Conservation (phyloP, 2,888 invertebrate genomes). For the Teleiodes luculella region DNA sequence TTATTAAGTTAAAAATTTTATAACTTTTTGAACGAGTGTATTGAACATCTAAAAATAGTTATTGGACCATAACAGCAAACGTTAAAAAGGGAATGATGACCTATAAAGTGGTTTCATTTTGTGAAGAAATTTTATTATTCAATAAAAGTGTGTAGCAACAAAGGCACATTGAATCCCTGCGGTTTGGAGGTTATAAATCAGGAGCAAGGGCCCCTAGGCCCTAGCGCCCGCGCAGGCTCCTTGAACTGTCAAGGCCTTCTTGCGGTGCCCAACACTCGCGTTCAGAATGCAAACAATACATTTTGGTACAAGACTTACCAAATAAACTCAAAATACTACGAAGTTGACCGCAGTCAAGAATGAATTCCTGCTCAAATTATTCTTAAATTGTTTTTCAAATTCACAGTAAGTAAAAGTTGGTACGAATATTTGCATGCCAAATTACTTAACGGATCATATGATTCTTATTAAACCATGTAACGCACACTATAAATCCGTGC, state of each 20-base stretch:
- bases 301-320: slow-evolving; percentile 3
- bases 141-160: slow-evolving; percentile 71
- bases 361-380: not conserved
- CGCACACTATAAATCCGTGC: no score
- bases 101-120: slow-evolving; percentile 73
- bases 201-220: slow-evolving; percentile 62
- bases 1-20: no score
- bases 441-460: no score
- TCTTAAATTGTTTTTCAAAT: no score
- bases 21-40: not conserved
- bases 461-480: no score
- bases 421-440: no score
- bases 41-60: slow-evolving; percentile 10
- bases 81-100: slow-evolving; percentile 65
- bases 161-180: slow-evolving; percentile 73
- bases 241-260: slow-evolving; percentile 70
- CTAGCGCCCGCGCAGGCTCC: slow-evolving; percentile 53
- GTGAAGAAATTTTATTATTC: slow-evolving; percentile 74
- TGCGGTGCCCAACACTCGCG: slow-evolving; percentile 54
- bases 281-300: slow-evolving; percentile 25
- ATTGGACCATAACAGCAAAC: slow-evolving; percentile 44
- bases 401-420: no score
- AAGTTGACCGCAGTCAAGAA: not conserved
- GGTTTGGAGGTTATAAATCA: slow-evolving; percentile 74
- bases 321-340: not conserved